Evolutionary conservation across 1,140 invertebrate species (phyloP), one percentile per base, ranked within the genome.

Genomic region (Halotydeus destructor): DNA sequence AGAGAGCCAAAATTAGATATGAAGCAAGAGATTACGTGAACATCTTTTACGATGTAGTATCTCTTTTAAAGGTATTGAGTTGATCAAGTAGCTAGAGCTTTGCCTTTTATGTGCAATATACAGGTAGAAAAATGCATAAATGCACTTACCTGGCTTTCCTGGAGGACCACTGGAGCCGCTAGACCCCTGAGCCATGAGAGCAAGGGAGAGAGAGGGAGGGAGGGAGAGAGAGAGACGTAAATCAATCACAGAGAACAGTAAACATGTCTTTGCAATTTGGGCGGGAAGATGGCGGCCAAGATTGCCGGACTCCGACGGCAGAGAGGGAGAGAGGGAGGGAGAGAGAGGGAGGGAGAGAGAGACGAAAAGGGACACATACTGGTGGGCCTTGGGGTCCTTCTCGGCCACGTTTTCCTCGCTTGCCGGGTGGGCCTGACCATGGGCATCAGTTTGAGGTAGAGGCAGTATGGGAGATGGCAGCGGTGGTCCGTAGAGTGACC

Each of bases 361-460:
- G 9, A 9, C 9, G 9, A 9, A 36, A 36, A 11, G 18, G 14
- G 14, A 34, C 5, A 43, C 42, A 33, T 25, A 44, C 42, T 36
- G 28, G n/a, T 9, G 21, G 41, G 8, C 42, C 49, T 32, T 70
- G 46, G 51, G 84, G 79, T 34, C 82, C 82, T 60, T 84, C 84
- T 60, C 82, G 83, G 42, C 81, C 81, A 55, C 78, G 76, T 59
- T 81, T 80, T 33, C 82, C 82, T 54, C 78, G 63, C 23, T 39
- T 39, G 9, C 38, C 38, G 5, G 38, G 38, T 27, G 38, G 38
- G 21, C 38, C 38, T 27, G 8, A n/a, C 8, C 16, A 12, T 12
- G 12, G 12, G 4, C 12, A 12, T 31, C 12, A 31, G 30, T n/a
- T 16, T 16, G 30, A 31, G 12, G 30, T n/a, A 31, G 12, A 31